phyloP scores from a whole-genome alignment of 2,888 invertebrate genomes.

The Epirrhoe tristata region DNA sequence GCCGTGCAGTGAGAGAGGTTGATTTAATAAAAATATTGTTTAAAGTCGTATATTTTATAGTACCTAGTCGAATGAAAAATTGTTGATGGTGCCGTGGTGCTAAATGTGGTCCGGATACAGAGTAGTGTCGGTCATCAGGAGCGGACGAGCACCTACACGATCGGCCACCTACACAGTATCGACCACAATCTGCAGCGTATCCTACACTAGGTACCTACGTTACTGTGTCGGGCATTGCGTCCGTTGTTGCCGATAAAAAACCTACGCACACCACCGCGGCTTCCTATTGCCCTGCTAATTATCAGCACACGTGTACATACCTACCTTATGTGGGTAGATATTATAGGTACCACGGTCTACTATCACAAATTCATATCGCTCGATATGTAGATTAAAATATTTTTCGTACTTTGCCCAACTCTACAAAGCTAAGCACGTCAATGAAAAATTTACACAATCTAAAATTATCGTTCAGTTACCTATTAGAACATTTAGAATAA shows the following conservation, averaged over 20 bases:
- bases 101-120: constrained; percentile 12
- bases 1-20: no score
- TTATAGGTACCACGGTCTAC: background rate
- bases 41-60: no score
- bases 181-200: constrained; percentile 59
- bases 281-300: constrained; percentile 68
- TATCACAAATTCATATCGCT: no score
- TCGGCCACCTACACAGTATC: constrained; percentile 45
- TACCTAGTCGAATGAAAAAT: background rate
- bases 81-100: background rate
- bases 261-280: constrained; percentile 62
- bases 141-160: constrained; percentile 75
- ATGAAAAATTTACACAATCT: no score
- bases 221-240: constrained; percentile 61
- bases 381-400: background rate
- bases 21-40: no score
- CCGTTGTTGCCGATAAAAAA: constrained; percentile 77
- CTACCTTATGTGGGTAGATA: background rate
- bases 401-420: background rate
- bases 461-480: no score
- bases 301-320: constrained; percentile 54
- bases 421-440: no score
- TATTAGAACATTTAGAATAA: background rate
- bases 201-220: constrained; percentile 1
- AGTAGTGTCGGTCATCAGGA: constrained; percentile 48